Percentiles rank a stretch among this genome's conserved stretches.
Conservation (phyloP, 2,888 invertebrate species). For the Euplexia lucipara region DNA sequence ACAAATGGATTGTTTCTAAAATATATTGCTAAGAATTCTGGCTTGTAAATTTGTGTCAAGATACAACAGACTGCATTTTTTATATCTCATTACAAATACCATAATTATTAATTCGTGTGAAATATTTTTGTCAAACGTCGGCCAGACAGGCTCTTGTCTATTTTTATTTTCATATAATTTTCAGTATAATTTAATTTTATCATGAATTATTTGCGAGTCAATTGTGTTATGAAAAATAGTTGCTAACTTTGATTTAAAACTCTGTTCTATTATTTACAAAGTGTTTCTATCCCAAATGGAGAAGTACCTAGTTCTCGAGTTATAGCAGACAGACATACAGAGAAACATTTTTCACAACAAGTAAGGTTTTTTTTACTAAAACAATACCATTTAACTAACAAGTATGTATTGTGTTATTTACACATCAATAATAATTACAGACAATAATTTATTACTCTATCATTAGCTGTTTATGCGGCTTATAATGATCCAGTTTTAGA, state of each 20-base stretch:
- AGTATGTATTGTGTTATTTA: conserved; percentile 20
- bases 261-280: conserved; percentile 12
- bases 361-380: conserved; percentile 19
- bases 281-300: background rate
- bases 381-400: conserved; percentile 15
- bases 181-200: background rate
- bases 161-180: background rate
- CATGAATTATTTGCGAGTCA: background rate
- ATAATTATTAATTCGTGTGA: too few species aligned
- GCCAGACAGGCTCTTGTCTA: background rate
- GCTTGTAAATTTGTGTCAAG: too few species aligned
- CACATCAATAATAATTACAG: conserved; percentile 24
- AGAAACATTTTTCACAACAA: conserved; percentile 12
- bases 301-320: background rate
- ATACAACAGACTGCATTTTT: too few species aligned
- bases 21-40: too few species aligned
- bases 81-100: too few species aligned
- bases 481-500: conserved; percentile 22
- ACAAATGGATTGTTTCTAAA: too few species aligned
- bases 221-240: background rate
- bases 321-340: conserved; percentile 20
- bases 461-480: conserved; percentile 13
- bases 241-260: background rate
- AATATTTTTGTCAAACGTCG: too few species aligned
- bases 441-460: conserved; percentile 45